A percentile compares a stretch with the other conserved stretches of the same genome.
phyloP scores from a whole-genome alignment of 2,113 vertebrate genomes.

The Crotophaga sulcirostris region DNA sequence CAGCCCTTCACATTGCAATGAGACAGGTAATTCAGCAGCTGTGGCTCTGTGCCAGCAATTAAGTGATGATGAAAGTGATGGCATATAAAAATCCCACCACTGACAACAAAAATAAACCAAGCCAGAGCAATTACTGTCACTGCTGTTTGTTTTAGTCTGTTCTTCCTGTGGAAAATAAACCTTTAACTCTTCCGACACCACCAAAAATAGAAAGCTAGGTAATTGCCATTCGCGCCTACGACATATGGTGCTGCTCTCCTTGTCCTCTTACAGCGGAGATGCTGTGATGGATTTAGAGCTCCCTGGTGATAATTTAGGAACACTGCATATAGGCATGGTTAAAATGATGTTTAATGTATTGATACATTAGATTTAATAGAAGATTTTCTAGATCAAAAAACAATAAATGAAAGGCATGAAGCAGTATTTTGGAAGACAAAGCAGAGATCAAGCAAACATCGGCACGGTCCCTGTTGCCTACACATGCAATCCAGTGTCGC shows the following conservation, averaged over 20 bases:
- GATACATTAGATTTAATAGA: background rate
- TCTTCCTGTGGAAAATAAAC: background rate
- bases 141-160: background rate
- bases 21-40: background rate
- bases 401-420: background rate
- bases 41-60: background rate
- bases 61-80: constrained; percentile 8
- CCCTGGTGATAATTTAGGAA: background rate
- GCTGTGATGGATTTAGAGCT: background rate
- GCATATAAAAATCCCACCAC: background rate
- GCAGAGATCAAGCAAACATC: background rate
- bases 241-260: background rate
- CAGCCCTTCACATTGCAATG: background rate
- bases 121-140: constrained; percentile 5
- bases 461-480: accelerated
- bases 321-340: background rate
- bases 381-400: background rate
- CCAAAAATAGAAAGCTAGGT: background rate
- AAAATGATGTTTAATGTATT: background rate
- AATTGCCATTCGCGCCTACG: background rate
- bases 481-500: background rate
- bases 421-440: background rate
- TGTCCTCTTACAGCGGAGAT: background rate
- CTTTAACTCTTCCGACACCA: background rate
- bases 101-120: constrained; percentile 16